Evolutionary conservation across 2,113 vertebrate genomes (phyloP), one percentile per base, ranked within the genome.

Genomic region (Bos indicus): DNA sequence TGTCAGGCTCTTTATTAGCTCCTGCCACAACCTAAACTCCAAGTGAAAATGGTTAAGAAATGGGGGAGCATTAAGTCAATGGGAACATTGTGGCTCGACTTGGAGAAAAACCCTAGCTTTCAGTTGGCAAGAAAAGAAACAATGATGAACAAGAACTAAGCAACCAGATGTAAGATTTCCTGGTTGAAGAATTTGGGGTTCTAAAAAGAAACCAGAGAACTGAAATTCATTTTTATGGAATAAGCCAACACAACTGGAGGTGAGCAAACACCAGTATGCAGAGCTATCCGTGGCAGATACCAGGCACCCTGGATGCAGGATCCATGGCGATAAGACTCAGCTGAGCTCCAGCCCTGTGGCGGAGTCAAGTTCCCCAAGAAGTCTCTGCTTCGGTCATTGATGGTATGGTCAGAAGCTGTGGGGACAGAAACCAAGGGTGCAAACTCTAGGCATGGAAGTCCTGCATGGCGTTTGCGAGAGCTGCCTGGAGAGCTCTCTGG

Each of bases 51-150:
- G 28, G 7, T 7, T 8, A 11, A 8, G 33, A 77, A 3, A 7
- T 56, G 21, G 62, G 28, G 2, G 59, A 84, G 62, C 5, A 6
- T 51, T 15, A 64, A 84, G 19, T 52, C 60, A 90, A 62, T 2
- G 7, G 19, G 1, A 11, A 40, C 0, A 33, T 2, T n/a, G 74
- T 15, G 16, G 30, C 62, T 71, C 14, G 10, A 33, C 33, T 80
- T 94, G 30, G 33, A 71, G 48, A 74, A 74, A 88, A 91, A 33
- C 74, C 3, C 2, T 26, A 88, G 80, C n/a, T 82, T 36, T 83
- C 14, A 46, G 21, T 13, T 88, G 21, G 17, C 16, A 60, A 30
- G 15, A 74, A 84, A 62, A n/a, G 16, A 67, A 59, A 54, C 1
- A n/a, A 60, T 83, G 40, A 51, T 57, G 52, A 57, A 46, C 11